Conservation (phyloP, 2,113 vertebrate genomes). For the Panthera leo region DNA sequence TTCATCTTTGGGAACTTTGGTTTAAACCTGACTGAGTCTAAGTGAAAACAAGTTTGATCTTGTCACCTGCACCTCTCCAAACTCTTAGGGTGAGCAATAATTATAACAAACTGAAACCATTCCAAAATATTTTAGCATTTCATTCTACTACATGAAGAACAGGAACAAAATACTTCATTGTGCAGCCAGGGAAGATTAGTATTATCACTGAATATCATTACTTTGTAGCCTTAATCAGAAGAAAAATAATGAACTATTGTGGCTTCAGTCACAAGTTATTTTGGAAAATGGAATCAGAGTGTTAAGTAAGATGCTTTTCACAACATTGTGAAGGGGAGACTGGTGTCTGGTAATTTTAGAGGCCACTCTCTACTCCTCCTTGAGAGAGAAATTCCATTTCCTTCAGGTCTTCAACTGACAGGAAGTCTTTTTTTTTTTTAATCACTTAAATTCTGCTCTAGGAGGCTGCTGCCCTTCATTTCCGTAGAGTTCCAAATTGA, state of each 20-base stretch:
- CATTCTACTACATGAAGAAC: conserved; percentile 4
- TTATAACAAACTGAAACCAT: conserved; percentile 49
- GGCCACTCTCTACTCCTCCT: not conserved
- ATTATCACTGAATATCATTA: conserved; percentile 44
- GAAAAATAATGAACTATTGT: not conserved
- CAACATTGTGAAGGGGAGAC: not conserved
- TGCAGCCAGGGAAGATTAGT: conserved; percentile 6
- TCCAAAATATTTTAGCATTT: conserved; percentile 39
- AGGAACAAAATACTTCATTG: conserved; percentile 54
- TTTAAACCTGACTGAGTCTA: conserved; percentile 61
- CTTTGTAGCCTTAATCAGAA: not conserved
- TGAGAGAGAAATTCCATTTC: not conserved
- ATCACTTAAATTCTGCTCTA: not conserved
- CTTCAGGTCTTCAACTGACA: not conserved
- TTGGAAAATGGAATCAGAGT: not conserved
- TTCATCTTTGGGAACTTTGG: conserved; percentile 70
- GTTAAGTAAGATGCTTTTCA: not conserved
- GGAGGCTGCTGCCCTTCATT: not conserved
- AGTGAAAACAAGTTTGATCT: conserved; percentile 62
- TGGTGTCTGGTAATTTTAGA: not conserved
- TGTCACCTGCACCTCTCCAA: conserved; percentile 46
- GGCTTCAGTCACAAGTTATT: not conserved
- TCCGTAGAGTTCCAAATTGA: not conserved
- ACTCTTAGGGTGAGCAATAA: conserved; percentile 56
- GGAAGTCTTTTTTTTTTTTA: not conserved